Percentiles rank a stretch among this genome's conserved stretches.
These are phyloP conservation scores for Deilephila elpenor DNA, from an alignment of 2,888 invertebrate species.

Conservation along the genomic window DNA sequence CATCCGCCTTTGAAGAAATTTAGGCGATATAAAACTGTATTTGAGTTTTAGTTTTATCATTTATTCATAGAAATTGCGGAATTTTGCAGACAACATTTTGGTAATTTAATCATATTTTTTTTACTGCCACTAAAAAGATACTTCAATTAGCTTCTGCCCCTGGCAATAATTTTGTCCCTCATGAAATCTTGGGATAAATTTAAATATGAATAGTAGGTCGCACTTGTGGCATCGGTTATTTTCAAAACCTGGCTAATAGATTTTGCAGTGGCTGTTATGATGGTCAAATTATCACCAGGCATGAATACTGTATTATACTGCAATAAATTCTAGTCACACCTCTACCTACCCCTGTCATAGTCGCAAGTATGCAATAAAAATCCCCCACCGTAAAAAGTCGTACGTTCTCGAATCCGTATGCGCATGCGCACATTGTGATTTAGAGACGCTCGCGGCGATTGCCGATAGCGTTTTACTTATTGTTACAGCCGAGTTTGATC, in stretches of 20 bases:
- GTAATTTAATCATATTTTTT: too few species aligned
- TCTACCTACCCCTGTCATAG: background rate
- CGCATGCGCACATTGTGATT: conserved; percentile 64
- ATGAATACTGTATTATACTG: too few species aligned
- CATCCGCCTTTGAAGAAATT: background rate
- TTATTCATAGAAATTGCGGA: background rate
- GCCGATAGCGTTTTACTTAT: conserved; percentile 73
- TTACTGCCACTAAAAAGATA: too few species aligned
- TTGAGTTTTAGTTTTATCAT: background rate
- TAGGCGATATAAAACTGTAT: background rate
- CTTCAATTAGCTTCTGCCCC: too few species aligned
- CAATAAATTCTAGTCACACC: too few species aligned
- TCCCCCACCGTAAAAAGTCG: conserved; percentile 31
- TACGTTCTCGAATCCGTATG: conserved; percentile 48
- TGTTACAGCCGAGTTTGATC: conserved; percentile 67
- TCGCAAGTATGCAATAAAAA: background rate
- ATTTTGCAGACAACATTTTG: background rate
- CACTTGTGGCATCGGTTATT: too few species aligned
- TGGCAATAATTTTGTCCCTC: too few species aligned
- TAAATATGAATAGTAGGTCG: too few species aligned
- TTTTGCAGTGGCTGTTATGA: too few species aligned
- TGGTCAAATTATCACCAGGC: too few species aligned
- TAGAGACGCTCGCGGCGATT: conserved; percentile 64
- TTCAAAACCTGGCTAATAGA: too few species aligned
- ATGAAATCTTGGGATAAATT: too few species aligned